Conservation (phyloP, 2,113 vertebrate species). For the Clarias magur region DNA sequence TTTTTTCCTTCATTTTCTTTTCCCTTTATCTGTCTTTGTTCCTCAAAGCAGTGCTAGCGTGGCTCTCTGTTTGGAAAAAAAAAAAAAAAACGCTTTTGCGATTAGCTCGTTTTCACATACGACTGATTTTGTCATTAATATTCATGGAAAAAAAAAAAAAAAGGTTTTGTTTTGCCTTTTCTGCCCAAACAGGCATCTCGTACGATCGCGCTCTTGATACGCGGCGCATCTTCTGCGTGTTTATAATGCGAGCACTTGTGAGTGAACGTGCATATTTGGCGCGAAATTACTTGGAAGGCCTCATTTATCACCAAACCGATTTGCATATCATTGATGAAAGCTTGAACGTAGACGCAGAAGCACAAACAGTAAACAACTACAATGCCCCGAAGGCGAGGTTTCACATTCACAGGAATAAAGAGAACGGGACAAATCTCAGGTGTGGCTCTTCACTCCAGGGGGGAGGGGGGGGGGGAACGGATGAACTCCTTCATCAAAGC, state of each 20-base stretch:
- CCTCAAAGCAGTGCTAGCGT: slow-evolving; percentile 5
- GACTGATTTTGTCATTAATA: slow-evolving; percentile 40
- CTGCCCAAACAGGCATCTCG: background rate
- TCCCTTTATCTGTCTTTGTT: slow-evolving; percentile 17
- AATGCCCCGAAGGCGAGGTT: background rate
- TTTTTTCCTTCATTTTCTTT: slow-evolving; percentile 42
- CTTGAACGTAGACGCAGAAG: background rate
- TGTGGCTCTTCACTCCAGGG: background rate
- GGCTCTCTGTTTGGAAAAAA: background rate
- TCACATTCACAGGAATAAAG: background rate
- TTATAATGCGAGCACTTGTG: background rate
- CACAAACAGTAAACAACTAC: background rate
- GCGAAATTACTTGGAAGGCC: slow-evolving; percentile 5
- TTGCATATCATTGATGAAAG: slow-evolving; percentile 25
- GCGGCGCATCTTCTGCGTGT: background rate
- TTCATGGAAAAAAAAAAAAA: background rate
- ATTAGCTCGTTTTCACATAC: slow-evolving; percentile 41
- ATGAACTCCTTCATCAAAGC: slow-evolving; percentile 11
- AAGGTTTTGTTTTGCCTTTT: background rate
- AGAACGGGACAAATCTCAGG: background rate
- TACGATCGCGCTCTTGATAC: background rate
- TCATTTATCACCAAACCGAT: slow-evolving; percentile 16
- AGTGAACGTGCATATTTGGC: background rate
- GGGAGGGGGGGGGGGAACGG: background rate
- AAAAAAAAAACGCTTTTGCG: slow-evolving; percentile 3